Base-by-base conservation (phyloP, 2,888 invertebrate species). In the Petrophora chlorosata region DNA sequence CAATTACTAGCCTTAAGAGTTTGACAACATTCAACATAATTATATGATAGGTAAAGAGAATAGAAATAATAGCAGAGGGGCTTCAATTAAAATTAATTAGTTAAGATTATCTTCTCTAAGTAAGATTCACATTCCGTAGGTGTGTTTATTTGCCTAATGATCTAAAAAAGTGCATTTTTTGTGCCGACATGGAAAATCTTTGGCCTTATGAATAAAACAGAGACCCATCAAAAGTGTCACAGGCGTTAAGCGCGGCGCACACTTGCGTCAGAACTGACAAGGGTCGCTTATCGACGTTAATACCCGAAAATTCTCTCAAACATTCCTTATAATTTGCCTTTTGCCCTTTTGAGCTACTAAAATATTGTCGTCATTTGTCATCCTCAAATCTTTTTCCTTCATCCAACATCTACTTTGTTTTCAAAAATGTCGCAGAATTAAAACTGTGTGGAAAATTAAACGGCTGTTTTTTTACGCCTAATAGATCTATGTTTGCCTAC, bases 351-450 rank as follows among this genome's bases (percentile, higher is more conserved):
- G 59, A 70, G 69, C 67, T 57, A 56, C 69, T 74, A 73, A 81
- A 70, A 75, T 76, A 80, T 76, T 56, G 65, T 56, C 54, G 59
- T 66, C 59, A 77, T 79, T 74, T 77, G 71, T 79, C 75, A 76
- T 73, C 61, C 57, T 63, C 60, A 54, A 56, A 67, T 47, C 34
- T 46, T 40, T 47, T 55, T 52, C 35, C 14, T 12, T 26, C 23
- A 35, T 38, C 16, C 9, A 32, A 40, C 61, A 46, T 55, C 50
- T 56, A 58, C 55, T 53, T 50, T 34, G 38, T 45, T 59, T 53
- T 43, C 49, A 49, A 16, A 16, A 41, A 9, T 16, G 28, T 33
- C 38, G 32, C 30, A 16, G 3, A 35, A 46, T 32, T 29, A 26
- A n/a, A n/a, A n/a, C n/a, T n/a, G n/a, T n/a, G n/a, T n/a, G n/a